Conservation (phyloP, 2,797 vertebrate genomes). For the Phoebastria nigripes region DNA sequence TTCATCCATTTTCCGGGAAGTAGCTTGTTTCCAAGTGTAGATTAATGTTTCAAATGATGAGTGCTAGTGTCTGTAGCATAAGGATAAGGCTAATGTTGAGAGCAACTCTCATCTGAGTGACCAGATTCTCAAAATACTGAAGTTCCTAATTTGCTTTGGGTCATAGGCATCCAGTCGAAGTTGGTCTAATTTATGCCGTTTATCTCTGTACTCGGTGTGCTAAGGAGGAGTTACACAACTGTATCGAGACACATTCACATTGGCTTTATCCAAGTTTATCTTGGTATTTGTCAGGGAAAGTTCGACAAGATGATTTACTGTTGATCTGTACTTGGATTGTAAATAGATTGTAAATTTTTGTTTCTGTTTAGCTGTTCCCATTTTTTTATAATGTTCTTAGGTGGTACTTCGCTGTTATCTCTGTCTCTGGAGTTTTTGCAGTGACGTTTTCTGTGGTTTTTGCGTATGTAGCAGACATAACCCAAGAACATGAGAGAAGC, state of each 20-base stretch:
- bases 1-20: not conserved
- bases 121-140: not conserved
- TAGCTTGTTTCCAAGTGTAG: not conserved
- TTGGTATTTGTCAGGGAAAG: not conserved
- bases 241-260: fast-evolving
- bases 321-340: not conserved
- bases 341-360: not conserved
- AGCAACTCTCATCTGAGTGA: not conserved
- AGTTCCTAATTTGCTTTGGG: not conserved
- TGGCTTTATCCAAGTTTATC: not conserved
- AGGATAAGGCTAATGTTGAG: not conserved
- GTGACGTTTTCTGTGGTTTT: slow-evolving; percentile 89
- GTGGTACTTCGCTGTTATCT: slow-evolving; percentile 90
- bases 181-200: not conserved
- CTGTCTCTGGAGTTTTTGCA: slow-evolving; percentile 87
- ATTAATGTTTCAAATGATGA: not conserved
- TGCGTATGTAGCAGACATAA: slow-evolving; percentile 89
- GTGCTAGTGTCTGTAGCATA: not conserved
- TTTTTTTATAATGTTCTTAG: slow-evolving; percentile 48
- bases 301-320: not conserved
- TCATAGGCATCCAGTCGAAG: not conserved
- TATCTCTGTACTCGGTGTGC: fast-evolving
- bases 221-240: not conserved
- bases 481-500: slow-evolving; percentile 87
- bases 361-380: not conserved